phyloP scores from a whole-genome alignment of 2,113 vertebrate genomes.

The Daphoenositta chrysoptera region DNA sequence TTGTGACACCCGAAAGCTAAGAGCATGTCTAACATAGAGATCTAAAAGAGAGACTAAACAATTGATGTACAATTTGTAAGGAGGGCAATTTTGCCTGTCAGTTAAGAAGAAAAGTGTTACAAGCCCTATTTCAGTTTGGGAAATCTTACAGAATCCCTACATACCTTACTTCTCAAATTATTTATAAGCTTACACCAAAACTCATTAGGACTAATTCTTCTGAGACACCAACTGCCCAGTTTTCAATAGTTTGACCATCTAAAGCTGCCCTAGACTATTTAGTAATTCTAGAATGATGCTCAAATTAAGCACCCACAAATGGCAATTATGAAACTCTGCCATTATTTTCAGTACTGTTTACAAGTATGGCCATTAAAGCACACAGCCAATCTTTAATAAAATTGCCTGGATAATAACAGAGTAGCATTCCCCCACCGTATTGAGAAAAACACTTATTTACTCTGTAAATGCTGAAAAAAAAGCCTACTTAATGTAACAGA shows the following conservation, averaged over 20 bases:
- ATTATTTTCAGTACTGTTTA: constrained; percentile 31
- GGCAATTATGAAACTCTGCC: neutral
- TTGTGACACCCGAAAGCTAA: neutral
- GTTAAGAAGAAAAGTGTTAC: neutral
- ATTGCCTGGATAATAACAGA: neutral
- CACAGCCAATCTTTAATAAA: neutral
- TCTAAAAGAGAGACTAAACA: neutral
- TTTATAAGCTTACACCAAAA: neutral
- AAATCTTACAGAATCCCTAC: neutral
- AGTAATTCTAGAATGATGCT: neutral
- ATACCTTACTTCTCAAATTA: neutral
- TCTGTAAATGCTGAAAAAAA: neutral
- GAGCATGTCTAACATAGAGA: neutral
- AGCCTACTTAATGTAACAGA: neutral
- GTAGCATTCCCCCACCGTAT: neutral
- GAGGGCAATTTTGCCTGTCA: constrained; percentile 5
- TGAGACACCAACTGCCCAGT: neutral
- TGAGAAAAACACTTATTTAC: neutral
- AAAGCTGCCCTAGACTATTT: neutral
- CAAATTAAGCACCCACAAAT: neutral
- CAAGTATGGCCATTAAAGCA: neutral
- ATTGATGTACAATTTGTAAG: neutral
- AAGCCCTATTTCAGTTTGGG: neutral
- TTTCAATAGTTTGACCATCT: neutral
- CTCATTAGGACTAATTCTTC: neutral